Percentiles rank a stretch among this genome's conserved stretches.
These are phyloP conservation scores for Cherax destructor DNA, from an alignment of 1,140 invertebrate species.

Conservation along the genomic window DNA sequence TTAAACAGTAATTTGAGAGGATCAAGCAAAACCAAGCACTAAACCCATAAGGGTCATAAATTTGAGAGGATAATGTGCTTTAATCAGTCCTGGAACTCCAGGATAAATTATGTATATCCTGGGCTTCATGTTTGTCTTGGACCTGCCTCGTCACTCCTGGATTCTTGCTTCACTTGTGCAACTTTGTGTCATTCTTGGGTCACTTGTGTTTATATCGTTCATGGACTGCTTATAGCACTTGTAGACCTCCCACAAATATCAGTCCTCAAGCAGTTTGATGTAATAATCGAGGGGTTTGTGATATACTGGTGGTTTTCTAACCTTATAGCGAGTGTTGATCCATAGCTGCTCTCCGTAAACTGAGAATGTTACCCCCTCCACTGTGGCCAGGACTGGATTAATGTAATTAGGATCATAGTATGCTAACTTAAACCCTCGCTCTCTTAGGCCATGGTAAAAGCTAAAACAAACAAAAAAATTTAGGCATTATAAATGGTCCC, in stretches of 20 bases:
- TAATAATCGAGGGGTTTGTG: background rate
- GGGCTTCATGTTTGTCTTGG: no score
- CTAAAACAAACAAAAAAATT: conserved; percentile 2
- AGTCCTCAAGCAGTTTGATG: background rate
- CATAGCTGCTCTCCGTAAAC: conserved; percentile 59
- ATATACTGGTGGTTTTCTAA: background rate
- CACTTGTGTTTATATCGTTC: no score
- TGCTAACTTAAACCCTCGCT: conserved; percentile 48
- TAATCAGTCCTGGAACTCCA: no score
- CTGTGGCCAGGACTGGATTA: conserved; percentile 9
- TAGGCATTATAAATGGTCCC: background rate
- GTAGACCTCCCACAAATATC: background rate
- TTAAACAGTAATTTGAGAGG: no score
- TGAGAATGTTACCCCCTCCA: conserved; percentile 44
- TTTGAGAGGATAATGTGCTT: no score
- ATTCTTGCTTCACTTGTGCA: no score
- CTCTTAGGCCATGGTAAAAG: conserved; percentile 26
- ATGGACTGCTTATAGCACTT: no score
- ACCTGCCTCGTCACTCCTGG: no score
- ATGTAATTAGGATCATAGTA: conserved; percentile 64
- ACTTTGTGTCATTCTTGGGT: no score
- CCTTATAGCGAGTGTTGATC: conserved; percentile 32
- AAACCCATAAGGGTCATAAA: no score
- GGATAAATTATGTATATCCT: no score
- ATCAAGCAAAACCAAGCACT: no score